Evolutionary conservation across 2,113 vertebrate genomes (phyloP).

Genomic region (Casuarius casuarius): DNA sequence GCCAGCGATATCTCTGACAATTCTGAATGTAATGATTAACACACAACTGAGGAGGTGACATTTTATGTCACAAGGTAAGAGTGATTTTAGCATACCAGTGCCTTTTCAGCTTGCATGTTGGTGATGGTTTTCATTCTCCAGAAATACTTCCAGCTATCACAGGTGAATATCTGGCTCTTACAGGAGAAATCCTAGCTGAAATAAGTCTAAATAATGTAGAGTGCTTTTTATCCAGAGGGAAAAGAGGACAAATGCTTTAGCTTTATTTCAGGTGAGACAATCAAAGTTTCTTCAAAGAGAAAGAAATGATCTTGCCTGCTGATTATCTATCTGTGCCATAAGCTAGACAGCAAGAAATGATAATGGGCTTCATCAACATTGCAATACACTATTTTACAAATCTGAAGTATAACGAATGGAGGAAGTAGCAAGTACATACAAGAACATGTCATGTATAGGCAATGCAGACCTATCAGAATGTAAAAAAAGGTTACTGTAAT

Average conservation of each 20-base stretch:
- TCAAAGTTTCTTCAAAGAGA: not conserved
- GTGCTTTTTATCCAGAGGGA: not conserved
- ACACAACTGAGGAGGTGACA: not conserved
- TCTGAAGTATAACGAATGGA: not conserved
- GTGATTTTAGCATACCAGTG: not conserved
- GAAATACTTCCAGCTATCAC: not conserved
- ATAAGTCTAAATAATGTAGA: not conserved
- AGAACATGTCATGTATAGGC: not conserved
- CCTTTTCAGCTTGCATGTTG: not conserved
- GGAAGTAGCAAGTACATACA: not conserved
- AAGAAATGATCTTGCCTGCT: not conserved
- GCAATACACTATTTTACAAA: not conserved
- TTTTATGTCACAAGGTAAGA: slow-evolving; percentile 11
- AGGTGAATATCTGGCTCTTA: not conserved
- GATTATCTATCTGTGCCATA: not conserved
- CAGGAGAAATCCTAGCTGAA: not conserved
- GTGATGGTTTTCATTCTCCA: not conserved
- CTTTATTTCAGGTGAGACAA: not conserved
- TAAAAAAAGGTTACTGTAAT: not conserved
- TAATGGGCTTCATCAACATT: not conserved
- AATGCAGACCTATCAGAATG: not conserved
- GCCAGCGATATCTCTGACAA: not conserved
- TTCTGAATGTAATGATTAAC: not conserved
- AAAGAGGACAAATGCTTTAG: not conserved
- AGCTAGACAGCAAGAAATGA: not conserved